Percentiles rank a stretch among this genome's conserved stretches.
Conservation (phyloP, 2,113 vertebrate genomes). For the Henicopernis longicauda region DNA sequence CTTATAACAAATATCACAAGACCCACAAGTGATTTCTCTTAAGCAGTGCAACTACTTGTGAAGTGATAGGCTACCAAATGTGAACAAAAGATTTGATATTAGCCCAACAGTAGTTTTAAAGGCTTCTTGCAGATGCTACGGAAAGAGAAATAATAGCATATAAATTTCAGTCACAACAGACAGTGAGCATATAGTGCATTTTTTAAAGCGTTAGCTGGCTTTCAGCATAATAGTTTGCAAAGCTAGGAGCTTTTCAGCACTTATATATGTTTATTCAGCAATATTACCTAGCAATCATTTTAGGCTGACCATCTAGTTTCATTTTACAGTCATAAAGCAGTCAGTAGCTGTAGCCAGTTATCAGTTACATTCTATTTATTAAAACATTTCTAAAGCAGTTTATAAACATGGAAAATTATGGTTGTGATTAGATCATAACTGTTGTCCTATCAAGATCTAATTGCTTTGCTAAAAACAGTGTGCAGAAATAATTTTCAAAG, state of each 20-base stretch:
- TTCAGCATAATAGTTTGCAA: constrained; percentile 36
- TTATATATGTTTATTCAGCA: constrained; percentile 44
- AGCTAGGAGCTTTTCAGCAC: constrained; percentile 27
- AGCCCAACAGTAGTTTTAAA: background rate
- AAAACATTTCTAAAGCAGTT: background rate
- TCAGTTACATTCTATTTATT: background rate
- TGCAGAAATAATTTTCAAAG: background rate
- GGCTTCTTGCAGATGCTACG: background rate
- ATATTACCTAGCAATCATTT: constrained; percentile 54
- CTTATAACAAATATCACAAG: background rate
- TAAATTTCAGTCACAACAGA: background rate
- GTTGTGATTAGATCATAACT: background rate
- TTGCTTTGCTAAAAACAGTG: constrained; percentile 2
- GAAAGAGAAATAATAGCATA: background rate
- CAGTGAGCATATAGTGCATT: background rate
- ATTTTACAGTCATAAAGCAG: constrained; percentile 39
- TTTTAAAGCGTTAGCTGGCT: constrained; percentile 3
- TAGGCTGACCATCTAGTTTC: constrained; percentile 32
- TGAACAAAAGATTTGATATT: background rate
- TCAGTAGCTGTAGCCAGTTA: background rate
- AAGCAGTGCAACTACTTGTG: background rate
- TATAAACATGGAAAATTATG: background rate
- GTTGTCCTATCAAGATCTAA: constrained; percentile 11
- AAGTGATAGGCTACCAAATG: background rate
- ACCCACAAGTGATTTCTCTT: background rate